Conservation (phyloP, 2,888 invertebrate genomes). For the Furcula furcula region DNA sequence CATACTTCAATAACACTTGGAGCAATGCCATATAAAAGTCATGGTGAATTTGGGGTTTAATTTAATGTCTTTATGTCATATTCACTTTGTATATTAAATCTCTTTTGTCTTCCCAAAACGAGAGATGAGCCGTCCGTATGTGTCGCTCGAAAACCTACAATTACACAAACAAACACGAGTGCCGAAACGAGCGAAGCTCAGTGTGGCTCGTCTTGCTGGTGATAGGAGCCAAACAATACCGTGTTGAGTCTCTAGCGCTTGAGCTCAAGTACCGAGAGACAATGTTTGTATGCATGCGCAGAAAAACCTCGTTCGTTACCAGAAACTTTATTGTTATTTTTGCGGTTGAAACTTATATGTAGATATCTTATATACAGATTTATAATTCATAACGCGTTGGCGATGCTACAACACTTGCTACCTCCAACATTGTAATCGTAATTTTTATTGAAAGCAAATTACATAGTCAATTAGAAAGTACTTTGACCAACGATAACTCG, state of each 20-base stretch:
- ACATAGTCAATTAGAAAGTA: no score
- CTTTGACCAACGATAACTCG: no score
- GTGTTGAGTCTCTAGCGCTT: conserved; percentile 61
- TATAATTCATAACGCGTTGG: neutral
- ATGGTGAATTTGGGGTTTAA: no score
- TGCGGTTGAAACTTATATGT: no score
- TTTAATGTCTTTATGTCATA: no score
- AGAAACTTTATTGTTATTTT: conserved; percentile 77
- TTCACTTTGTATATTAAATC: no score
- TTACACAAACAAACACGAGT: conserved; percentile 77
- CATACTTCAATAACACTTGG: no score
- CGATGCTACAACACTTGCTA: neutral
- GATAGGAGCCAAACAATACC: conserved; percentile 78
- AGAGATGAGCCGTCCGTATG: conserved; percentile 56
- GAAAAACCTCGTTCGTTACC: conserved; percentile 76
- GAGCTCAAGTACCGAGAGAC: conserved; percentile 72
- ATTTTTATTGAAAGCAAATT: no score
- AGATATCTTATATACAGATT: no score
- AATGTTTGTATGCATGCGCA: conserved; percentile 71
- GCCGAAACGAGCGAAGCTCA: conserved; percentile 70
- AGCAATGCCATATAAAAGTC: no score
- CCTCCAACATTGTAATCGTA: no score
- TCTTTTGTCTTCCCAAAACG: conserved; percentile 66
- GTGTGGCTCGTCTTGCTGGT: conserved; percentile 73
- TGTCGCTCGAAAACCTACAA: conserved; percentile 70